These are phyloP conservation scores for Mionectes olivaceus DNA, from an alignment of 2,797 vertebrate species.

Conservation along the genomic window DNA sequence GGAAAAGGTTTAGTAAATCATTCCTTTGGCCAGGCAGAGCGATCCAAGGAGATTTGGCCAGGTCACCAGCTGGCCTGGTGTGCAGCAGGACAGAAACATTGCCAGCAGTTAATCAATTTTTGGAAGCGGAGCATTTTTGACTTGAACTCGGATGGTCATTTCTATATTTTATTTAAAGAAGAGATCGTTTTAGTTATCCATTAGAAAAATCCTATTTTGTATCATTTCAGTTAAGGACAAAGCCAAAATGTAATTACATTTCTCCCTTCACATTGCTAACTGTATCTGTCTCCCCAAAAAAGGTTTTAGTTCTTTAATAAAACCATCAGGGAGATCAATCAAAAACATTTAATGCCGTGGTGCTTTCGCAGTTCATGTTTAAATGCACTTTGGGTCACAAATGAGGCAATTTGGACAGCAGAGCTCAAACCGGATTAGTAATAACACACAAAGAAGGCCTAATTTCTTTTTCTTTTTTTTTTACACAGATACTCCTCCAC, in stretches of 20 bases:
- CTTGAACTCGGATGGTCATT: constrained; percentile 42
- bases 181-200: constrained; percentile 61
- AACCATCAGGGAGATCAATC: constrained; percentile 72
- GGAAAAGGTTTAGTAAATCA: constrained; percentile 57
- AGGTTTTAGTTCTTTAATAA: constrained; percentile 70
- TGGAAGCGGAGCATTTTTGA: constrained; percentile 50
- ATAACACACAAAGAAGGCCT: constrained; percentile 5
- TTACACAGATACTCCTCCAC: not conserved
- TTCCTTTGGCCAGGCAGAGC: constrained; percentile 21
- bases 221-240: constrained; percentile 58
- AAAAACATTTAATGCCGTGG: constrained; percentile 62
- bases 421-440: constrained; percentile 51
- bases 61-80: not conserved
- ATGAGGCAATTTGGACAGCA: constrained; percentile 60
- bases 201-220: constrained; percentile 65
- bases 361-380: constrained; percentile 69
- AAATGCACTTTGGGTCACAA: constrained; percentile 71
- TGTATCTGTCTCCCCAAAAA: constrained; percentile 53
- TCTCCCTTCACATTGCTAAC: constrained; percentile 47
- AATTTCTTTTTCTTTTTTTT: not conserved
- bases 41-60: constrained; percentile 49
- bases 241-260: constrained; percentile 69
- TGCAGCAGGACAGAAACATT: not conserved
- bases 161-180: constrained; percentile 67
- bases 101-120: constrained; percentile 66